phyloP scores from a whole-genome alignment of 1,140 invertebrate genomes.

The Homarus americanus region DNA sequence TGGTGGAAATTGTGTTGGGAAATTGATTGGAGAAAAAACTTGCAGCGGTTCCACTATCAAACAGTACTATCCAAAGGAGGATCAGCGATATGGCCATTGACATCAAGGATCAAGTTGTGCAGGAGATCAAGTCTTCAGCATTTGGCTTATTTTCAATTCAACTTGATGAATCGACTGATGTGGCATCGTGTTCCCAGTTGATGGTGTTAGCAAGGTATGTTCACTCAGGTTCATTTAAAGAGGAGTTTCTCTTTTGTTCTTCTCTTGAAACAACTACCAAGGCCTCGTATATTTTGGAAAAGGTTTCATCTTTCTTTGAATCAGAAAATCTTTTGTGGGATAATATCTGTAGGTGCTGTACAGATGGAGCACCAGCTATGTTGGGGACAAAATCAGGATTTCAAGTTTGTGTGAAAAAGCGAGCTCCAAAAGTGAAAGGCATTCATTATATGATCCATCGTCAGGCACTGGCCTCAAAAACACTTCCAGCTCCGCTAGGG shows the following conservation, averaged over 20 bases:
- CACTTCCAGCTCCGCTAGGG: neutral
- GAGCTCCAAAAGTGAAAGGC: constrained; percentile 43
- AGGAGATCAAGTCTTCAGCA: constrained; percentile 44
- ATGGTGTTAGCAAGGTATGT: constrained; percentile 31
- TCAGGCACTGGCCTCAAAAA: neutral
- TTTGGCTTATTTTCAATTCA: constrained; percentile 72
- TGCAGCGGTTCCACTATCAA: constrained; percentile 21
- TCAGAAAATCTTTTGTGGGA: constrained; percentile 51
- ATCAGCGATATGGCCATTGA: constrained; percentile 39
- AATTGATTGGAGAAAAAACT: constrained; percentile 48
- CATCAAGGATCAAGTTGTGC: constrained; percentile 55
- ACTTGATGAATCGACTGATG: constrained; percentile 14
- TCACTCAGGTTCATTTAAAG: constrained; percentile 42
- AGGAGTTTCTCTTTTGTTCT: constrained; percentile 37
- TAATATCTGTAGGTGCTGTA: constrained; percentile 32
- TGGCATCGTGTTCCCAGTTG: constrained; percentile 22
- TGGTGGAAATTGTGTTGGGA: constrained; percentile 34
- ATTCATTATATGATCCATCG: constrained; percentile 15
- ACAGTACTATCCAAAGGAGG: constrained; percentile 22
- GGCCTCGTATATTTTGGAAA: constrained; percentile 36
- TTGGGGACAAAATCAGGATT: constrained; percentile 35
- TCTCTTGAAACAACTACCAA: constrained; percentile 37
- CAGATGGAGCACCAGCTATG: constrained; percentile 26
- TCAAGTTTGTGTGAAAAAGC: constrained; percentile 35
- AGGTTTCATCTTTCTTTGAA: constrained; percentile 47